Evolutionary conservation across 2,113 vertebrate genomes (phyloP), one percentile per base, ranked within the genome.

Genomic region (Colinus virginianus): DNA sequence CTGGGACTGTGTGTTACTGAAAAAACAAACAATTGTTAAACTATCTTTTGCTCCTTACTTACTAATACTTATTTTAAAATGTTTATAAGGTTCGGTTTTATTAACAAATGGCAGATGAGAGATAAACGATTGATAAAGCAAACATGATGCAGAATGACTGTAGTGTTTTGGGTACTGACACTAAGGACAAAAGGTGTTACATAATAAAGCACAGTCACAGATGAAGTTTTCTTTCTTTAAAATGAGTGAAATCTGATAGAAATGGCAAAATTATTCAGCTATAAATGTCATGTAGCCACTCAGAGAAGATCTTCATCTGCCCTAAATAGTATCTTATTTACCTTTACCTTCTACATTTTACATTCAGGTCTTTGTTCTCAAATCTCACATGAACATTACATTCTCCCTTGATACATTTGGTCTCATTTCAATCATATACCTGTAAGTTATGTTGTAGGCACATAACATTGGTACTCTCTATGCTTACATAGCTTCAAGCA

Each of bases 111-210:
- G 76, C 49, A 92, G 85, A 94, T 91, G 93, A 94, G 79, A 96
- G 72, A 94, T 87, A 96, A 95, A 94, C 43, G 97, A 81, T 86
- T 93, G 93, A 94, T 91, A 94, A 93, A 88, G 70, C 78, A 94
- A 97, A 94, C 93, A 95, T 76, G 79, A 97, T 96, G 96, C 91
- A 95, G 88, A 95, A 95, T 93, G 92, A 91, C 94, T 94, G 76
- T 94, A 91, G 72, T 2, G 0, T 89, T 91, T 88, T 90, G 84
- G 92, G 42, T 90, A 95, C 42, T 94, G 94, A 97, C 93, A 97
- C 75, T 91, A 90, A 94, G 88, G 78, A 93, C 83, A 97, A 78
- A 70, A 94, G 87, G 89, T 95, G 92, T 96, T 94, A 95, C 89
- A 93, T 97, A 97, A 96, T 96, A 96, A 97, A 97, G 80, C 87